A percentile compares a stretch with the other conserved stretches of the same genome.
Evolutionary conservation across 2,888 invertebrate species (phyloP).

Genomic region (Romanomermis culicivorax): DNA sequence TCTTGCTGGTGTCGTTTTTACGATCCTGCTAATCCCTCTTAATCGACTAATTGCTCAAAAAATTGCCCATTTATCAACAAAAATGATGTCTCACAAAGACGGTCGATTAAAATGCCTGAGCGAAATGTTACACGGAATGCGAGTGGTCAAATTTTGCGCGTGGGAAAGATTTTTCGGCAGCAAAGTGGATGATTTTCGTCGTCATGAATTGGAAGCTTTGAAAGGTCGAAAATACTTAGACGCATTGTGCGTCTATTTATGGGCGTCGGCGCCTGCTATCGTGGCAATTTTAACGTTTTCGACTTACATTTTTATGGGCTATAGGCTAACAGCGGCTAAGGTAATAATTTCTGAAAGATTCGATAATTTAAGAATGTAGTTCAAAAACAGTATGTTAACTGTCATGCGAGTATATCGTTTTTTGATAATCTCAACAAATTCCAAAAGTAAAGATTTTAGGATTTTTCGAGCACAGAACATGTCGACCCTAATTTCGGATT

Average conservation of each 20-base stretch:
- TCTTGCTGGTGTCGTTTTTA: constrained; percentile 65
- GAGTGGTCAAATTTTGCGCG: constrained; percentile 68
- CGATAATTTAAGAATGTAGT: no score
- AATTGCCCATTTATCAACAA: constrained; percentile 59
- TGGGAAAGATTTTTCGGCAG: constrained; percentile 67
- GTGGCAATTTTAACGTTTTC: constrained; percentile 48
- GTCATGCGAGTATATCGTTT: no score
- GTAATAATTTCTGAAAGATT: no score
- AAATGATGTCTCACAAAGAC: constrained; percentile 78
- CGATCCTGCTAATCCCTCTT: constrained; percentile 66
- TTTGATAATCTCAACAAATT: no score
- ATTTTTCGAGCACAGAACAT: no score
- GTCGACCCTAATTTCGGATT: no score
- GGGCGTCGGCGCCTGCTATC: constrained; percentile 87
- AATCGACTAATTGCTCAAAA: constrained; percentile 69
- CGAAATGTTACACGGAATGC: constrained; percentile 65
- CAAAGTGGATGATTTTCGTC: constrained; percentile 19
- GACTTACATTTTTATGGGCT: constrained; percentile 40
- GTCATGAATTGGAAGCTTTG: constrained; percentile 30
- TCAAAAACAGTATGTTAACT: no score
- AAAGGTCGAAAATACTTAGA: constrained; percentile 73
- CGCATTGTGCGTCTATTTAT: constrained; percentile 88
- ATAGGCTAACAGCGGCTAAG: constrained; percentile 57
- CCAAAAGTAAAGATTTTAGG: no score
- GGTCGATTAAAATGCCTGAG: constrained; percentile 60